Conservation (phyloP, 2,888 invertebrate species). For the Drosophila siamana region DNA sequence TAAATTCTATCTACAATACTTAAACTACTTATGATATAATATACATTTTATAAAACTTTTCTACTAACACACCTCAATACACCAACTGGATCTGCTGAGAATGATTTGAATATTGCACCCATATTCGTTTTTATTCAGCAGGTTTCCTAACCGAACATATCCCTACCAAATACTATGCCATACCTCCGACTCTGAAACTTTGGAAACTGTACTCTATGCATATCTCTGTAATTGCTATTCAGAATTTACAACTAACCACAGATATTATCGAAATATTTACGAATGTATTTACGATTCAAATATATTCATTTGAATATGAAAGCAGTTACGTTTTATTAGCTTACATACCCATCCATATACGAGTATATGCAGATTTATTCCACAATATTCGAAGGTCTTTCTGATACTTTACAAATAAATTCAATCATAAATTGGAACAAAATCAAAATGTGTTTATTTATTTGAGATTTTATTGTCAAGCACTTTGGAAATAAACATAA, state of each 20-base stretch:
- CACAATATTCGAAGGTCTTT: background rate
- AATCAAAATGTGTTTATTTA: background rate
- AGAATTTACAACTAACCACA: slow-evolving; percentile 24
- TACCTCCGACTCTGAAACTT: slow-evolving; percentile 64
- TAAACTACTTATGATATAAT: slow-evolving; percentile 20
- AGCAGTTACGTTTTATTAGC: slow-evolving; percentile 11
- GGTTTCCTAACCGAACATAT: slow-evolving; percentile 50
- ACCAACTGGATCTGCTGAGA: slow-evolving; percentile 11
- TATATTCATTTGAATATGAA: slow-evolving; percentile 29
- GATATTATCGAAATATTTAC: slow-evolving; percentile 48
- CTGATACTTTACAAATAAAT: background rate
- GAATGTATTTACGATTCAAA: slow-evolving; percentile 33
- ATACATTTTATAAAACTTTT: slow-evolving; percentile 44
- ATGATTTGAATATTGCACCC: slow-evolving; percentile 3
- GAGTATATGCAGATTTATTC: background rate
- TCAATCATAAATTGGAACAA: background rate
- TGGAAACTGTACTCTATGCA: slow-evolving; percentile 39
- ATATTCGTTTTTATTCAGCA: slow-evolving; percentile 3
- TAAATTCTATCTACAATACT: slow-evolving; percentile 27
- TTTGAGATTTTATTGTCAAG: background rate
- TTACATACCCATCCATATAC: too few species aligned
- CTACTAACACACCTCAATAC: slow-evolving; percentile 32
- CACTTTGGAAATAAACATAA: background rate
- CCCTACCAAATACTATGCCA: slow-evolving; percentile 55
- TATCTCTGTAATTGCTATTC: slow-evolving; percentile 45